Evolutionary conservation across 2,888 invertebrate genomes (phyloP).

Genomic region (Ophion costatus): DNA sequence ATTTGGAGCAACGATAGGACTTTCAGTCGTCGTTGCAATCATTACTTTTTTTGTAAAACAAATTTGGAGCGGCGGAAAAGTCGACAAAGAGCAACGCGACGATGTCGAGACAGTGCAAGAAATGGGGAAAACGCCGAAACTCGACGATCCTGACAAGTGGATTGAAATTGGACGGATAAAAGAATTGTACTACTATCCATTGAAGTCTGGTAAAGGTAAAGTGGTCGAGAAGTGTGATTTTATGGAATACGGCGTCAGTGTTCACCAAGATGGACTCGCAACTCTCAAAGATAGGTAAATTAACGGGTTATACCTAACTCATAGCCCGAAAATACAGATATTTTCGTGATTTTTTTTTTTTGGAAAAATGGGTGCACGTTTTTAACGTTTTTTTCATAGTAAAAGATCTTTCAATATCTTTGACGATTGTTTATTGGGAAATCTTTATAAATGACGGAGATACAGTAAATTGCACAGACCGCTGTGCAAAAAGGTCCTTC

Average conservation of each 20-base stretch:
- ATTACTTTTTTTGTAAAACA: conserved; percentile 27
- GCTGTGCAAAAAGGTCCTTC: too few species aligned
- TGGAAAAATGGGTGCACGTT: too few species aligned
- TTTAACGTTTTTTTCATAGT: too few species aligned
- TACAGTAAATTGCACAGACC: too few species aligned
- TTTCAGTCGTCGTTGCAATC: conserved; percentile 24
- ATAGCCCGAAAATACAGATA: too few species aligned
- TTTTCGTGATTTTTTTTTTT: too few species aligned
- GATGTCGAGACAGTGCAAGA: background rate
- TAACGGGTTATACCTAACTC: too few species aligned
- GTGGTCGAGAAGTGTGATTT: conserved; percentile 76
- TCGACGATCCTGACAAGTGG: conserved; percentile 75
- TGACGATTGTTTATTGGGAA: too few species aligned
- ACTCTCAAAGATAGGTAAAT: conserved; percentile 76
- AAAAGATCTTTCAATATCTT: too few species aligned
- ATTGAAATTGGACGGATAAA: conserved; percentile 79
- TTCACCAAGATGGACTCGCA: conserved; percentile 64
- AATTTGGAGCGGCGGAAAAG: conserved; percentile 4
- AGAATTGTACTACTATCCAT: conserved; percentile 81
- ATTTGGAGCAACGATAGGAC: conserved; percentile 22
- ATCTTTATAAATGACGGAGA: too few species aligned
- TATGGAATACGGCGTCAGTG: conserved; percentile 78
- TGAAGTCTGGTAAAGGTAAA: conserved; percentile 83
- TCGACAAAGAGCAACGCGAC: background rate
- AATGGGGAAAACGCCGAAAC: conserved; percentile 4